These are phyloP conservation scores for Tadarida brasiliensis DNA, from an alignment of 2,797 vertebrate genomes.

Conservation along the genomic window DNA sequence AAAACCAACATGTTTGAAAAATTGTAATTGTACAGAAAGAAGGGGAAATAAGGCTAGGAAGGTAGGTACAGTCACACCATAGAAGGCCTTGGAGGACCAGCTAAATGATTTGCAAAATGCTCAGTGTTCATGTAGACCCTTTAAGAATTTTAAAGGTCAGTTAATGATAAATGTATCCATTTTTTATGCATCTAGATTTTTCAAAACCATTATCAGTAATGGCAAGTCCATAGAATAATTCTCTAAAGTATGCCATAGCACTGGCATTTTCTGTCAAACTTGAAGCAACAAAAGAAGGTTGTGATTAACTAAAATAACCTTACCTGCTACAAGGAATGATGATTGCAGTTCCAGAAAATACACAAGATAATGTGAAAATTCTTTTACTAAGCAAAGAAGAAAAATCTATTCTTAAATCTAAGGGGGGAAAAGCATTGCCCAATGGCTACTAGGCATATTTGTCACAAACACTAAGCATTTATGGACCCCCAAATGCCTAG, in stretches of 20 bases:
- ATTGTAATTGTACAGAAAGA: background rate
- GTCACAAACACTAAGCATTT: constrained; percentile 72
- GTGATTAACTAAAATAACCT: constrained; percentile 65
- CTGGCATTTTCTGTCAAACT: constrained; percentile 53
- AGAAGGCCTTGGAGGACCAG: background rate
- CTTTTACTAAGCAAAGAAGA: constrained; percentile 60
- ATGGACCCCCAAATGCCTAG: constrained; percentile 43
- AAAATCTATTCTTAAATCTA: constrained; percentile 54
- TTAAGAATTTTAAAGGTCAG: constrained; percentile 51
- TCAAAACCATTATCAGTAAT: constrained; percentile 49
- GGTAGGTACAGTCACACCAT: fast-evolving
- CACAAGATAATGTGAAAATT: constrained; percentile 45
- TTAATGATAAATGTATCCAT: background rate
- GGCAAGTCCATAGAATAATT: constrained; percentile 39
- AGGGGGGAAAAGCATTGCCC: background rate
- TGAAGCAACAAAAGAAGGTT: constrained; percentile 47
- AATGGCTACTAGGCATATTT: constrained; percentile 27
- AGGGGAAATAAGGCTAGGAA: background rate
- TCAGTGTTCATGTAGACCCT: background rate
- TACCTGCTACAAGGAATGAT: constrained; percentile 47
- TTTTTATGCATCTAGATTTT: constrained; percentile 44
- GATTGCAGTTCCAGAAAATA: constrained; percentile 31
- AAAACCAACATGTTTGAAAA: background rate
- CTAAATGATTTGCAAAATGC: background rate
- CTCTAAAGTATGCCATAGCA: background rate